Base-by-base conservation (phyloP, 2,888 invertebrate species). In the Cotesia congregata region DNA sequence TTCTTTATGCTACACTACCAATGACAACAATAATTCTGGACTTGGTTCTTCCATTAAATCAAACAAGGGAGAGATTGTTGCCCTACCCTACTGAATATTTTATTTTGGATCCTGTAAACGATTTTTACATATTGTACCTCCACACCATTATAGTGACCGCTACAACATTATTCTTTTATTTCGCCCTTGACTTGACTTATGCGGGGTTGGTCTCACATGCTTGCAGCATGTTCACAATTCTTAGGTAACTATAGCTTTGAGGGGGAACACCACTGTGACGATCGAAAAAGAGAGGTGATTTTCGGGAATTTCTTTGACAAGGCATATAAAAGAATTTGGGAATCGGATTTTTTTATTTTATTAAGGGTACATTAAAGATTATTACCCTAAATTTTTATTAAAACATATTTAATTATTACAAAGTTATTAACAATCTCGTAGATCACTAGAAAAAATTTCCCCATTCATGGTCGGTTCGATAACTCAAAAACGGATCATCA, bases 61-160 rank as follows among this genome's bases (percentile, higher is more conserved):
- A 69, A 6, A 60, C 73, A 17, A 50, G 77, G n/a, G 70, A 73
- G 7, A 39, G 12, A 20, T 1, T 77, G 6, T 1, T 41, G 4
- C 20, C 70, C 0, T 77, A 74, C 59, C 73, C 61, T 6, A 61
- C 73, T 1, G 77, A 77, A 50, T 77, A 70, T 30, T 77, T 77
- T 38, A 12, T n/a, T n/a, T n/a, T 77, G 4, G 74, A 77, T 65
- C 20, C 40, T 7, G 65, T 65, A 17, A 74, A 77, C 39, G 39
- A 77, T 70, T 64, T 20, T 20, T 59, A 70, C 1, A 60, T 61
- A 38, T 2, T 77, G 9, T 60, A 67, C 1, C 17, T 74, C 12
- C 77, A 77, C 40, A 41, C 65, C 9, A 67, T 64, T 60, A n/a
- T 70, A 6, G 38, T 74, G 17, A 74, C 50, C 5, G 61, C 50